These are phyloP conservation scores for Peromyscus californicus DNA, from an alignment of 2,113 vertebrate genomes.

Conservation along the genomic window DNA sequence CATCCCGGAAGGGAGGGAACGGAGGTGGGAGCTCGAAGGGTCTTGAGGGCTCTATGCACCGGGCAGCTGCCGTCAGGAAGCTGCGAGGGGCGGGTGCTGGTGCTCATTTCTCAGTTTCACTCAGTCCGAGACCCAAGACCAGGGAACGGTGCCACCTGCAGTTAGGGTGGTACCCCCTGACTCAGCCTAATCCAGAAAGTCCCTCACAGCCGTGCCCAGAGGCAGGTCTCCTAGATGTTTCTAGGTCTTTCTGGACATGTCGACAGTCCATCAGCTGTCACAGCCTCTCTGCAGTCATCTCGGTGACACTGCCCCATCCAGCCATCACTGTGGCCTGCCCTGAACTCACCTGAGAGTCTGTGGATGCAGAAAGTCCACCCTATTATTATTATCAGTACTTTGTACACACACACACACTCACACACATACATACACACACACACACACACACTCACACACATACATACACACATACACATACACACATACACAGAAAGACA, in stretches of 20 bases:
- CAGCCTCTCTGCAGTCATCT: neutral
- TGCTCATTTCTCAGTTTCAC: neutral
- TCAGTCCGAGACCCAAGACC: neutral
- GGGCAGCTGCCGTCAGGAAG: too few species aligned
- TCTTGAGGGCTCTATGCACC: neutral
- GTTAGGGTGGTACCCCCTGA: neutral
- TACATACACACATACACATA: neutral
- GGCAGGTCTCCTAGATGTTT: neutral
- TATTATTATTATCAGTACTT: neutral
- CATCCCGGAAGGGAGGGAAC: neutral
- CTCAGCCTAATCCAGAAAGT: neutral
- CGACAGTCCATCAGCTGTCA: neutral
- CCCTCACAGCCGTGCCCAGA: neutral
- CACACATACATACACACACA: neutral
- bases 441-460: neutral
- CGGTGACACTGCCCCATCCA: accelerated
- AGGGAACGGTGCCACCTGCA: neutral
- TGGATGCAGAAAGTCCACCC: neutral
- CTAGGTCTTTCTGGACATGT: neutral
- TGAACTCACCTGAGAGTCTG: neutral
- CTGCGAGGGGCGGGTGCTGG: neutral
- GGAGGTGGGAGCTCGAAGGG: neutral
- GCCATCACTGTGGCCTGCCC: neutral
- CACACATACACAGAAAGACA: neutral
- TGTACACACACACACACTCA: neutral